Evolutionary conservation across 2,797 vertebrate genomes (phyloP), one percentile per base, ranked within the genome.

Genomic region (Enteromius treurensis): DNA sequence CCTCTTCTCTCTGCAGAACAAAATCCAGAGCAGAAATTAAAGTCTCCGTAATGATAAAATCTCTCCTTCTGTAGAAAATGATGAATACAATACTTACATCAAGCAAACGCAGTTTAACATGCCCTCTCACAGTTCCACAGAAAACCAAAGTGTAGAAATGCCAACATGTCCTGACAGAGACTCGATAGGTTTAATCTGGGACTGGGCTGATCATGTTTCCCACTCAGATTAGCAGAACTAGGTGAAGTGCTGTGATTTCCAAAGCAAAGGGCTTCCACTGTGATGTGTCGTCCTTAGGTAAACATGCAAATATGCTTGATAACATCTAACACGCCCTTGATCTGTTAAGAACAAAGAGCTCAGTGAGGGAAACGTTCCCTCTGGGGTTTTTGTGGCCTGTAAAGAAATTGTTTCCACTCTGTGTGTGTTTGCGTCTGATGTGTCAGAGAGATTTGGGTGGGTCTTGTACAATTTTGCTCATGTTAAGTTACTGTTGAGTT

Each of bases 161-260:
- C 21, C 51, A 80, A 26, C 76, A 73, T 82, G 76, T 67, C 51
- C 69, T 9, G 51, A 62, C 85, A 86, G 60, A 83, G 69, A 79
- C 60, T 64, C 45, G 75, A 82, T 69, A 78, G 49, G 69, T 68
- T 64, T 85, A 81, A 77, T 85, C 53, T 78, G 65, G 32, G 67
- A 64, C 73, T 81, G 40, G 70, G 60, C 69, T 40, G 81, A 82
- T 86, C 77, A 34, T 58, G 76, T 82, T 86, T 75, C 80, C 32
- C 60, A 47, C 47, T 65, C 58, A 82, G 68, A 68, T 85, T 65
- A 75, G 51, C 32, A 76, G 65, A 58, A 79, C 53, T 40, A 53
- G 82, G 77, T 53, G 77, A 83, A 6, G 53, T 21, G 26, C 51
- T 75, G 69, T 70, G 29, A 85, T 47, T 74, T 86, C 62, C 55